phyloP scores from a whole-genome alignment of 2,888 invertebrate species.

The Heliothis peltigera region DNA sequence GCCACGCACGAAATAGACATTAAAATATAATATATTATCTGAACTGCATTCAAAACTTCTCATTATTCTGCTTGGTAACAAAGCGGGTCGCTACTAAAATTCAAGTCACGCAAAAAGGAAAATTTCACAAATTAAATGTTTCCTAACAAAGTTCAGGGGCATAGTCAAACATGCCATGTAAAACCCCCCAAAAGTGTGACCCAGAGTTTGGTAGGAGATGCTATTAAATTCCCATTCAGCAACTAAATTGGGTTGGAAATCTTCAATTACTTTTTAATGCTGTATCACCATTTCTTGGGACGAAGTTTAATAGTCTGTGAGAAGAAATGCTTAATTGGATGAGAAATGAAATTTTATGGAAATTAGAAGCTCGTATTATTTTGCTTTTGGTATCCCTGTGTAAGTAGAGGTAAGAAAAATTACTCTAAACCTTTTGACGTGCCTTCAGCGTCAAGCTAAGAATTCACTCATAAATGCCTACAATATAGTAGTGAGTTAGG shows the following conservation, averaged over 20 bases:
- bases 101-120: neutral
- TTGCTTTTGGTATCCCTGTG: too few species aligned
- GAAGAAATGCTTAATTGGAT: conserved; percentile 34
- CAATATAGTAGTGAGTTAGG: too few species aligned
- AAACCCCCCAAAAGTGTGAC: conserved; percentile 22
- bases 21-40: neutral
- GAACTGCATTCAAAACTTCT: neutral
- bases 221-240: conserved; percentile 28
- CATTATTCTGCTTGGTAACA: neutral
- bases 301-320: conserved; percentile 32
- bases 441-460: too few species aligned
- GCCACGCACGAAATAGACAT: neutral
- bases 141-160: conserved; percentile 10
- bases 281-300: conserved; percentile 22
- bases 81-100: neutral
- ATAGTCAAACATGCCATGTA: conserved; percentile 27
- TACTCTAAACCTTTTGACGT: too few species aligned
- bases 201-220: conserved; percentile 24
- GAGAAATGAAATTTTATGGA: conserved; percentile 19
- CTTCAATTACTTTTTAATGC: conserved; percentile 41
- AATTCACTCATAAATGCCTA: too few species aligned
- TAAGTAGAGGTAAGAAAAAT: too few species aligned
- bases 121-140: conserved; percentile 22
- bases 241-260: conserved; percentile 32
- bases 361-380: conserved; percentile 7